A percentile compares a stretch with the other conserved stretches of the same genome.
These are phyloP conservation scores for Melieria omissa DNA, from an alignment of 2,888 invertebrate species.

Conservation along the genomic window DNA sequence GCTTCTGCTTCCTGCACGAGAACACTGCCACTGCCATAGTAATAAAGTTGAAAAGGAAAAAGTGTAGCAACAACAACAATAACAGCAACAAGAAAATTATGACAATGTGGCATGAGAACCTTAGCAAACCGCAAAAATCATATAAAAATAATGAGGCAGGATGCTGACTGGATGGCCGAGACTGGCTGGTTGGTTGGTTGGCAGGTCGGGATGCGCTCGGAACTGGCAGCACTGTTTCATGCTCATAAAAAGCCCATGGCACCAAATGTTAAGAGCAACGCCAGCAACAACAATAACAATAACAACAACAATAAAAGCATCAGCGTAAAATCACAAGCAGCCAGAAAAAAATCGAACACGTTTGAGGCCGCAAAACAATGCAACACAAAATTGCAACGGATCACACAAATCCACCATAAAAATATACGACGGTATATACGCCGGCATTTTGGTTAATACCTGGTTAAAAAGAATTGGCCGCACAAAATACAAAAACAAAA, in stretches of 20 bases:
- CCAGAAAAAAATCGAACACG: constrained; percentile 28
- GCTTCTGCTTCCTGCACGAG: neutral
- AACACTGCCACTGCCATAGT: neutral
- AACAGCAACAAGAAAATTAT: constrained; percentile 38
- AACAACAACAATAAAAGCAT: constrained; percentile 2
- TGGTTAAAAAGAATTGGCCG: constrained; percentile 22
- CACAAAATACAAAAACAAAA: constrained; percentile 19
- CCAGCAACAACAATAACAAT: neutral
- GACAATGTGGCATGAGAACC: constrained; percentile 47
- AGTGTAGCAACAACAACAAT: constrained; percentile 14
- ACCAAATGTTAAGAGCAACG: constrained; percentile 16
- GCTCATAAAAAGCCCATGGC: constrained; percentile 2
- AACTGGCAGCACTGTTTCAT: constrained; percentile 12
- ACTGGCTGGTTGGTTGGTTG: constrained; percentile 5
- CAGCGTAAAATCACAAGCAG: neutral
- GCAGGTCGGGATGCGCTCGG: constrained; percentile 21
- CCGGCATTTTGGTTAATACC: constrained; percentile 35
- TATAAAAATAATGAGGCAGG: constrained; percentile 61
- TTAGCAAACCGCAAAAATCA: constrained; percentile 57
- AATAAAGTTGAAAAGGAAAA: neutral
- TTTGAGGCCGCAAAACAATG: constrained; percentile 31
- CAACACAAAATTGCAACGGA: constrained; percentile 59
- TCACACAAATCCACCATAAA: constrained; percentile 64
- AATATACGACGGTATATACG: constrained; percentile 23
- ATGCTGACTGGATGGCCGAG: constrained; percentile 35